Conservation (phyloP, 2,888 invertebrate species). For the Epicampocera succincta region DNA sequence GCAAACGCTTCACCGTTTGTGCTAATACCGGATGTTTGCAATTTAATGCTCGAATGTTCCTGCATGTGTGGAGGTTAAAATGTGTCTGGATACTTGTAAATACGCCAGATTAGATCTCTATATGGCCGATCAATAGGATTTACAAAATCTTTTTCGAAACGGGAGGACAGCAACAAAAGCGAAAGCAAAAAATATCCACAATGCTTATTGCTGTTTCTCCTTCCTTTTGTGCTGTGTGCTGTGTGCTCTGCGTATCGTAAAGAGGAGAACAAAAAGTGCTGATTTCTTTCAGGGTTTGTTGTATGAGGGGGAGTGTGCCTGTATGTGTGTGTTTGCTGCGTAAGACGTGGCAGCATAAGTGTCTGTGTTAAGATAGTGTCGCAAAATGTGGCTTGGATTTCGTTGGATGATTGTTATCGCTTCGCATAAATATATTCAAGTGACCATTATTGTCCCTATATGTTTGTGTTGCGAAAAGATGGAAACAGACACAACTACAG, state of each 20-base stretch:
- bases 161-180: conserved; percentile 12
- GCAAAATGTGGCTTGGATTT: conserved; percentile 38
- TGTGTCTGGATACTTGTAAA: conserved; percentile 45
- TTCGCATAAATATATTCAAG: conserved; percentile 30
- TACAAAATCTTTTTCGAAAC: conserved; percentile 49
- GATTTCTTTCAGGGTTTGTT: background rate
- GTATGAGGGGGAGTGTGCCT: conserved; percentile 12
- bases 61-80: background rate
- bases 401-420: conserved; percentile 48
- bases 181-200: conserved; percentile 55
- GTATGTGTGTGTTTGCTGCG: background rate
- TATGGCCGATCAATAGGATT: conserved; percentile 64
- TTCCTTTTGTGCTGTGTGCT: background rate
- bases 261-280: background rate
- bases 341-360: background rate
- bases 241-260: too few species aligned
- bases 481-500: background rate
- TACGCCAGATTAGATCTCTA: conserved; percentile 57
- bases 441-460: conserved; percentile 33
- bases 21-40: background rate
- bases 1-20: background rate
- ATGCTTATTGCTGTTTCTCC: conserved; percentile 34
- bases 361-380: background rate
- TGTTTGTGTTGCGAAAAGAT: background rate
- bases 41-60: background rate